phyloP scores from a whole-genome alignment of 2,888 invertebrate species.

The Hydroisotoma schaefferi region DNA sequence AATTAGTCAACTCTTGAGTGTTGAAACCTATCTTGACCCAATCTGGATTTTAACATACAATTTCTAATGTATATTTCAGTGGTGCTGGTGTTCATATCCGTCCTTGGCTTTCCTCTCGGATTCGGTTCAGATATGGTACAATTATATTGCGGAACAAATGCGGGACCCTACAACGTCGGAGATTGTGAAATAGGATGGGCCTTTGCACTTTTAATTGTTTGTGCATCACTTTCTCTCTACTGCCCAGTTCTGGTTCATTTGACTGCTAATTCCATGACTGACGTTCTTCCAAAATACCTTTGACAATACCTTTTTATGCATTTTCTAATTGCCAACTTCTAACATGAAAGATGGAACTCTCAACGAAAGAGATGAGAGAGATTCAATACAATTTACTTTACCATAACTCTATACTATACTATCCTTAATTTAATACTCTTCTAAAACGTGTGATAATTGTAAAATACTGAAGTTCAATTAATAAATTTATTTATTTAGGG shows the following conservation, averaged over 20 bases:
- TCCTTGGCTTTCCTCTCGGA: conserved; percentile 54
- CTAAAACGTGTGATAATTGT: too few relatives aligned
- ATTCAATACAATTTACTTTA: too few relatives aligned
- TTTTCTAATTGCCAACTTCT: too few relatives aligned
- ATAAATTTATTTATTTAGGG: too few relatives aligned
- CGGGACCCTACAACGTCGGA: conserved; percentile 51
- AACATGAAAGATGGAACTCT: too few relatives aligned
- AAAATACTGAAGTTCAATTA: too few relatives aligned
- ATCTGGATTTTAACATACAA: too few relatives aligned
- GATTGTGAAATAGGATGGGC: conserved; percentile 54
- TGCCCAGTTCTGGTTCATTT: conserved; percentile 53
- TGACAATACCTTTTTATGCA: conserved; percentile 5
- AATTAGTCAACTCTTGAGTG: too few relatives aligned
- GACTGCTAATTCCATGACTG: conserved; percentile 30
- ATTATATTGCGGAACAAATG: conserved; percentile 51
- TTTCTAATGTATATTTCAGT: conserved; percentile 50
- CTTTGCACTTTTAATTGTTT: conserved; percentile 53
- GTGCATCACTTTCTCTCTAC: conserved; percentile 53
- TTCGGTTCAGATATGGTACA: conserved; percentile 53
- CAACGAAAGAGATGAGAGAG: too few relatives aligned
- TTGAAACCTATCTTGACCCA: too few relatives aligned
- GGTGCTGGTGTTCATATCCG: conserved; percentile 52
- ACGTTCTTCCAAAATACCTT: conserved; percentile 6
- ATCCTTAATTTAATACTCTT: too few relatives aligned
- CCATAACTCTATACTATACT: too few relatives aligned